Base-by-base conservation (phyloP, 2,888 invertebrate species). In the Agonopterix arenella region DNA sequence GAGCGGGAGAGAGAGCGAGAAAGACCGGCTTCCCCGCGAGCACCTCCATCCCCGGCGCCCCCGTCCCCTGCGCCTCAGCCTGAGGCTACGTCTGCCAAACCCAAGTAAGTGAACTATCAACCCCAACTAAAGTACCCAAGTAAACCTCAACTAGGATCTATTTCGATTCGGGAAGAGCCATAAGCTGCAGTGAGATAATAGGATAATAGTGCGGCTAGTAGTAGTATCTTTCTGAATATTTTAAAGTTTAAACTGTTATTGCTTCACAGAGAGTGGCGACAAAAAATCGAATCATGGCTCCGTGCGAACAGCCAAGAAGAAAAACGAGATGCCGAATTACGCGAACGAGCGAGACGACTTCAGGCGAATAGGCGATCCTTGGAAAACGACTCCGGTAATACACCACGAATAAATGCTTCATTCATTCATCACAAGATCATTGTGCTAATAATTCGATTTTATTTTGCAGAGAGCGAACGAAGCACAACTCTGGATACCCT, bases 241-340 rank as follows among this genome's bases (percentile, higher is more conserved):
- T 18, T 18, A 18, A 18, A 18, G 1, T 18, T 18, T 18, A 18
- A 18, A 18, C 18, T 18, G 4, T 18, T 4, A 4, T 18, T 18
- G 18, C 4, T 18, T 4, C 18, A 18, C 18, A 94, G 94, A 82
- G 96, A 96, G 70, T 96, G 96, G 96, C 90, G 95, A 46, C 95
- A 96, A 76, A 96, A 97, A 77, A 97, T 97, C 68, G 96, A 97
- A 79, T 95, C 95, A 5, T 97, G 97, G 97, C 85, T 97, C 56
- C 93, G 96, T 60, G 95, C 96, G 52, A 96, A 95, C 84, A 96
- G 96, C 73, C 93, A 93, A 69, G 95, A 93, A 71, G 96, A 95
- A 75, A 92, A 92, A 65, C 91, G 92, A 59, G 93, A 91, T 57
- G 93, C 94, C 60, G 93, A 94, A 61, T 89, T 93, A 56, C 91